A percentile compares a stretch with the other conserved stretches of the same genome.
phyloP scores from a whole-genome alignment of 2,888 invertebrate genomes.

The Bimastos eiseni region DNA sequence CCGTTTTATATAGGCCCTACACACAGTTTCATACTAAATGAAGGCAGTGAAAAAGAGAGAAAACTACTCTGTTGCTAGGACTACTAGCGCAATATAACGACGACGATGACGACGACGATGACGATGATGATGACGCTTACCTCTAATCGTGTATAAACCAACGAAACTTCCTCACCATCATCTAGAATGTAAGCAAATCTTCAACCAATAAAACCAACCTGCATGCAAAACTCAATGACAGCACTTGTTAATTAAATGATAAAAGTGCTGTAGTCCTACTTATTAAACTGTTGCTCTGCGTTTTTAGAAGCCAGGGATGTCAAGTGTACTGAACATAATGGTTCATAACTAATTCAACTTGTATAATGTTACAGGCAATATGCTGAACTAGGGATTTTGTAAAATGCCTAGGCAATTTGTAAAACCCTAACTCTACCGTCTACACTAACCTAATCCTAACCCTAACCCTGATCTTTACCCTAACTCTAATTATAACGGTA shows the following conservation, averaged over 20 bases:
- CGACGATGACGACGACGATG: neutral
- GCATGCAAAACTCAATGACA: neutral
- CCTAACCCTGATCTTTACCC: too few species aligned
- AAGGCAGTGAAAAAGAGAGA: neutral
- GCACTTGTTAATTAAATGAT: neutral
- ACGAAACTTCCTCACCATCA: slow-evolving; percentile 61
- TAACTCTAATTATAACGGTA: too few species aligned
- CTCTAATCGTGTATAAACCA: slow-evolving; percentile 65
- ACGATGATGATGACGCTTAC: slow-evolving; percentile 48
- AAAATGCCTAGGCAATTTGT: too few species aligned
- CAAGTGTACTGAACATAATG: too few species aligned
- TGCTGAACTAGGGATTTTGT: too few species aligned
- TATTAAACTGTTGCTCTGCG: neutral
- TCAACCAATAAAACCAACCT: neutral
- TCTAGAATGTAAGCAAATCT: neutral
- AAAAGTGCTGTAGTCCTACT: neutral
- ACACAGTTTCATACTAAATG: neutral
- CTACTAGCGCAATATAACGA: too few species aligned
- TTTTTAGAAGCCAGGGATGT: neutral
- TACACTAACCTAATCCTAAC: too few species aligned
- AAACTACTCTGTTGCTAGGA: neutral
- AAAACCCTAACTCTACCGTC: too few species aligned
- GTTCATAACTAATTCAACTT: too few species aligned
- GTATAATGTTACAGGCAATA: too few species aligned
- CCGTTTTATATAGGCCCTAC: too few species aligned